A percentile compares a stretch with the other conserved stretches of the same genome.
Conservation (phyloP, 2,113 vertebrate genomes). For the Rhinichthys klamathensis region DNA sequence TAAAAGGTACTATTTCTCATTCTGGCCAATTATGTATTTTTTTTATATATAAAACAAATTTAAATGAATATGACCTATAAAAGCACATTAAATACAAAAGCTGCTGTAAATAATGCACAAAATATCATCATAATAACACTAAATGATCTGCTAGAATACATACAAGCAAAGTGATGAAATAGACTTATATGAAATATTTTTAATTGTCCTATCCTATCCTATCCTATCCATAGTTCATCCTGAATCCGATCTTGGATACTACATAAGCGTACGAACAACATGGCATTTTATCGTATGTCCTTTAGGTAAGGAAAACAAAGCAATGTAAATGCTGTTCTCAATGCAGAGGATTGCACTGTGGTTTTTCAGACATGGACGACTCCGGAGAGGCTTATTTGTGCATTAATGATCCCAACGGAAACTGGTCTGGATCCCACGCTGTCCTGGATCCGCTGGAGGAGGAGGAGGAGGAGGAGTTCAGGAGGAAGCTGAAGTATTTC, state of each 20-base stretch:
- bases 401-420: conserved; percentile 36
- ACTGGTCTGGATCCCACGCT: conserved; percentile 17
- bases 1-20: background rate
- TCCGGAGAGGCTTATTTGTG: conserved; percentile 53
- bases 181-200: background rate
- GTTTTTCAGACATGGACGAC: conserved; percentile 67
- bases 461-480: conserved; percentile 83
- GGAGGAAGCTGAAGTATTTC: conserved; percentile 91
- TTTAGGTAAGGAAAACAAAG: background rate
- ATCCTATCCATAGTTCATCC: background rate
- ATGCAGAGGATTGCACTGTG: background rate
- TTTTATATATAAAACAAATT: no score
- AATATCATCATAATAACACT: background rate
- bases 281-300: background rate
- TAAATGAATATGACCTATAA: background rate
- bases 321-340: background rate
- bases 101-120: background rate
- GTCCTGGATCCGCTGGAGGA: conserved; percentile 2
- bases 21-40: background rate
- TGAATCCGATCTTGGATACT: background rate
- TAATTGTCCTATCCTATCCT: no score
- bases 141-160: background rate
- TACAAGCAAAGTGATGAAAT: background rate
- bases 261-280: background rate
- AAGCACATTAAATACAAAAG: background rate